Conservation (phyloP, 1,140 invertebrate genomes). For the Heliconius congener region DNA sequence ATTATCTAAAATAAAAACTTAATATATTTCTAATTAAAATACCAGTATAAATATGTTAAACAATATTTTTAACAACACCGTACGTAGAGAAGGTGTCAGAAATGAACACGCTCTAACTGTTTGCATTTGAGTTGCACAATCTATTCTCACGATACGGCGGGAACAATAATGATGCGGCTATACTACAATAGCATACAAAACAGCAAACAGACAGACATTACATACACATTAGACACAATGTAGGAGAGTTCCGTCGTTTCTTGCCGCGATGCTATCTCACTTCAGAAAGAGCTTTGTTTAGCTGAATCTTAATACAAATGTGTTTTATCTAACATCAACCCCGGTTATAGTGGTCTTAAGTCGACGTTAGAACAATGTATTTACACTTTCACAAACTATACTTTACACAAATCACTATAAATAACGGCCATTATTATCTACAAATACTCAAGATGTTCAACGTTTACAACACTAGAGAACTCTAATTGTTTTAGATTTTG, state of each 20-base stretch:
- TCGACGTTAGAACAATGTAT: slow-evolving; percentile 23
- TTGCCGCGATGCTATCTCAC: slow-evolving; percentile 48
- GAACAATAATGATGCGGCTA: slow-evolving; percentile 34
- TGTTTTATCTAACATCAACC: slow-evolving; percentile 38
- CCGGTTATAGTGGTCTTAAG: slow-evolving; percentile 24
- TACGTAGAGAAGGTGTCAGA: background rate
- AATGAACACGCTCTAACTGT: slow-evolving; percentile 41
- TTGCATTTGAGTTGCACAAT: slow-evolving; percentile 52
- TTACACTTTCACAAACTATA: slow-evolving; percentile 25
- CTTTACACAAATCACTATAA: slow-evolving; percentile 12
- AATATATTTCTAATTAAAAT: too few species aligned
- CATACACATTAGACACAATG: slow-evolving; percentile 12
- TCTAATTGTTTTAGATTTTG: slow-evolving; percentile 8
- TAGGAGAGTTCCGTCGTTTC: slow-evolving; percentile 33
- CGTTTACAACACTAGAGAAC: background rate
- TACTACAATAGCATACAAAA: slow-evolving; percentile 46
- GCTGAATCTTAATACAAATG: slow-evolving; percentile 47
- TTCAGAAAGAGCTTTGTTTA: slow-evolving; percentile 44
- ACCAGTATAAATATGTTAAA: too few species aligned
- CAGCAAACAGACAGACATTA: slow-evolving; percentile 37
- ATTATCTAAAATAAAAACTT: too few species aligned
- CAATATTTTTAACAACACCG: too few species aligned
- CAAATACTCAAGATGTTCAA: slow-evolving; percentile 1
- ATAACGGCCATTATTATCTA: slow-evolving; percentile 1
- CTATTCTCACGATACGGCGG: slow-evolving; percentile 44